Evolutionary conservation across 2,888 invertebrate genomes (phyloP).

Genomic region (Netelia inedita): DNA sequence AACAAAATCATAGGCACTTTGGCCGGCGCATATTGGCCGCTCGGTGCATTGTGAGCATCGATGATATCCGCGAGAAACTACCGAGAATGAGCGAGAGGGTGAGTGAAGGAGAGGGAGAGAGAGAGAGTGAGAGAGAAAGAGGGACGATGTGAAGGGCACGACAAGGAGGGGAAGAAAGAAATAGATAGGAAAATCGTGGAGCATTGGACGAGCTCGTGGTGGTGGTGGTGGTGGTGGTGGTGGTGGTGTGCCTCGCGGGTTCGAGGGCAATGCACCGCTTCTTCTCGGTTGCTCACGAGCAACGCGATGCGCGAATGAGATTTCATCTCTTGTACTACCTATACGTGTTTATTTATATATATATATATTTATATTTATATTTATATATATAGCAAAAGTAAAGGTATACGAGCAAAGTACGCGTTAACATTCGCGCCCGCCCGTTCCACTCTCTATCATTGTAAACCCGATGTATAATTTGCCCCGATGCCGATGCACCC

Average conservation of each 20-base stretch:
- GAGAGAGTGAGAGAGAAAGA: conserved; percentile 14
- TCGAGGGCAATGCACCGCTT: conserved; percentile 65
- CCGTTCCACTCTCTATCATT: conserved; percentile 58
- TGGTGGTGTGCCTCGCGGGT: conserved; percentile 57
- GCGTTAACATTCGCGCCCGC: conserved; percentile 53
- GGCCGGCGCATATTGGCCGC: conserved; percentile 30
- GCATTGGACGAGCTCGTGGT: conserved; percentile 40
- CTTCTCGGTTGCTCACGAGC: conserved; percentile 56
- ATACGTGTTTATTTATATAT: conserved; percentile 3
- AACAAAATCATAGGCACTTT: conserved; percentile 55
- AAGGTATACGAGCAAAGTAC: conserved; percentile 10
- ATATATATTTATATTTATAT: conserved; percentile 7
- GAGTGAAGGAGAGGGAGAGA: conserved; percentile 8
- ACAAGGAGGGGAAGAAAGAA: conserved; percentile 33
- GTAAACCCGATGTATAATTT: conserved; percentile 67
- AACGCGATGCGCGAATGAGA: conserved; percentile 58
- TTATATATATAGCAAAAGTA: conserved; percentile 19
- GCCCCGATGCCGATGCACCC: conserved; percentile 54
- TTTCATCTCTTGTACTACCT: conserved; percentile 60
- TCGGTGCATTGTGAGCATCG: background rate
- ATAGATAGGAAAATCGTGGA: conserved; percentile 5
- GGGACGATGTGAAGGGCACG: background rate
- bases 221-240: conserved; percentile 9
- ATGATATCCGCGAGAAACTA: conserved; percentile 35
- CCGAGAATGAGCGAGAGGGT: background rate